A percentile compares a stretch with the other conserved stretches of the same genome.
phyloP scores from a whole-genome alignment of 2,113 vertebrate species.

The Bubo scandiacus region DNA sequence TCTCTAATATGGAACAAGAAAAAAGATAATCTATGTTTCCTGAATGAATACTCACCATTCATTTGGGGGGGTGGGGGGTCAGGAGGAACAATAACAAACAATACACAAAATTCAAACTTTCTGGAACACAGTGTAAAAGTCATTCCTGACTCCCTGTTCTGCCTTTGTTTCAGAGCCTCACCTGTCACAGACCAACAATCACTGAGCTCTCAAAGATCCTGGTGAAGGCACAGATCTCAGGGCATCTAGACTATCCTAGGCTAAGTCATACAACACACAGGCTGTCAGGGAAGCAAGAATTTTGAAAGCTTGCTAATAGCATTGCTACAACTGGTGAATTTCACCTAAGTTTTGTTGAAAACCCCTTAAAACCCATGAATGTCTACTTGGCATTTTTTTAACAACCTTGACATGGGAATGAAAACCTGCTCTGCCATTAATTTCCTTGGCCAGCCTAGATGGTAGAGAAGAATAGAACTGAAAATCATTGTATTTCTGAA shows the following conservation, averaged over 20 bases:
- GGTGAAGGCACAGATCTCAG: background rate
- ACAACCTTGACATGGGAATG: background rate
- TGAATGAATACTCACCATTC: background rate
- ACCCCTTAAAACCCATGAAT: background rate
- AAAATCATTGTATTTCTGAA: background rate
- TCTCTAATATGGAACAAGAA: background rate
- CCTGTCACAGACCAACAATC: background rate
- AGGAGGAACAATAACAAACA: background rate
- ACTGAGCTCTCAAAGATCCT: background rate
- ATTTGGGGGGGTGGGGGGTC: background rate
- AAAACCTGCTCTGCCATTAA: background rate
- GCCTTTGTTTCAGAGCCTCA: background rate
- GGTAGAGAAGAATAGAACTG: background rate
- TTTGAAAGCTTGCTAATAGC: background rate
- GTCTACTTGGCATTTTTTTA: background rate
- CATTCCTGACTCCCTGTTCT: background rate
- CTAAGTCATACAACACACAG: background rate
- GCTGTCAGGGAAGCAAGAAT: background rate
- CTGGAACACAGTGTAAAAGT: background rate
- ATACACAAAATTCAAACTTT: background rate
- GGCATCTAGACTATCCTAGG: background rate
- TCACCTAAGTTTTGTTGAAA: background rate
- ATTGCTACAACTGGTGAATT: background rate
- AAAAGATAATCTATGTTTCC: background rate
- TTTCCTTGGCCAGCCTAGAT: background rate